Evolutionary conservation across 2,888 invertebrate species (phyloP), one percentile per base, ranked within the genome.

Genomic region (Aspidapion aeneum): DNA sequence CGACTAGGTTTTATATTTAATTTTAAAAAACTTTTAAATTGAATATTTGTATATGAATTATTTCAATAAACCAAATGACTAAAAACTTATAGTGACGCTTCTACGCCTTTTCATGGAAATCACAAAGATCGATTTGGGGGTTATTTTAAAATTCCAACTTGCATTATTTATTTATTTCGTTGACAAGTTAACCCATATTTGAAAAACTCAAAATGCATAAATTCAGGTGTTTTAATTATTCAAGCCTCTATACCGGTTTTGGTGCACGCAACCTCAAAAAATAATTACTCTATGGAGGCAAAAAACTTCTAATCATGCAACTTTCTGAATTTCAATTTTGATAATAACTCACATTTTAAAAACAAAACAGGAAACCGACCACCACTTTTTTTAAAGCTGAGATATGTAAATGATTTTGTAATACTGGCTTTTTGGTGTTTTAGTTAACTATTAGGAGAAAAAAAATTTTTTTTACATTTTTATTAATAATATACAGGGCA

Each of bases 211-310:
- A 74, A 73, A 70, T 69, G 71, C 71, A 72, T 71, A 71, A 71
- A 72, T 71, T 72, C 73, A 71, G 69, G 71, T 66, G 61, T 75
- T 75, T 76, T 77, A 76, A 77, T 76, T 76, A 76, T 76, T 75
- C 76, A 73, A 71, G 69, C 73, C 71, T 71, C 65, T n/a, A n/a
- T n/a, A n/a, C n/a, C 72, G 71, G 68, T 75, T 74, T 71, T 70
- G 68, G 69, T 68, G 72, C 76, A 75, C 76, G 75, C 74, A 73
- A 76, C 71, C 71, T 70, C n/a, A 72, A 73, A 72, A 74, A 70
- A 71, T 72, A 72, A 71, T 69, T 69, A 68, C 64, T 62, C 68
- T 66, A 62, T 35, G 64, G 57, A 58, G 52, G 57, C 18, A 66
- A 66, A 63, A 67, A 67, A 65, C 61, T 60, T 67, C 63, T 65